Percentiles rank a stretch among this genome's conserved stretches.
phyloP scores from a whole-genome alignment of 1,140 invertebrate species.

The Triops longicaudatus region DNA sequence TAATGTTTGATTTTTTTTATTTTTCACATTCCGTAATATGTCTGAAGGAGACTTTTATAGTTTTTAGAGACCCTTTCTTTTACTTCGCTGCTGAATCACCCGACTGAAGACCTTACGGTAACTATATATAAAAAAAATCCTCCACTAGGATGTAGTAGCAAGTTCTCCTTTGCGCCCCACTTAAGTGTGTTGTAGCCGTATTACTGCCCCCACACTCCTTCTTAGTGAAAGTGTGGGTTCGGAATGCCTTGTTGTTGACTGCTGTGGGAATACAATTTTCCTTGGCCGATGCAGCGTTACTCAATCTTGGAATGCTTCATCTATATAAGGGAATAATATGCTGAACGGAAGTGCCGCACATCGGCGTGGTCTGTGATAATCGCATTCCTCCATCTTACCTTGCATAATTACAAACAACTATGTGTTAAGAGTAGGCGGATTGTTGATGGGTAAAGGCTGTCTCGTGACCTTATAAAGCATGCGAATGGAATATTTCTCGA shows the following conservation, averaged over 20 bases:
- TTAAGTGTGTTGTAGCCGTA: not conserved
- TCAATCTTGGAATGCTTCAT: not conserved
- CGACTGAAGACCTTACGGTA: not conserved
- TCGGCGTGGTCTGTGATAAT: not conserved
- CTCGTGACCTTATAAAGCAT: constrained; percentile 1
- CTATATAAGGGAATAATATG: not conserved
- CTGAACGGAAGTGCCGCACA: not conserved
- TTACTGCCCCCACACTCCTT: not conserved
- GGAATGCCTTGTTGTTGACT: not conserved
- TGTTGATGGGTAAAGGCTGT: not conserved
- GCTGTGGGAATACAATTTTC: not conserved
- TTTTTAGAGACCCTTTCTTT: too few relatives aligned
- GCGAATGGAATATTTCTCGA: not conserved
- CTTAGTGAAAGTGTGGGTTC: not conserved
- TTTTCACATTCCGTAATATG: too few relatives aligned
- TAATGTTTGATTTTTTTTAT: too few relatives aligned
- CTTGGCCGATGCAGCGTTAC: not conserved
- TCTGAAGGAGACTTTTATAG: too few relatives aligned
- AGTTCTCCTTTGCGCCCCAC: not conserved
- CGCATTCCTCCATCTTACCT: not conserved
- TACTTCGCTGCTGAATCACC: too few relatives aligned
- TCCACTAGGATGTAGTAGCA: not conserved
- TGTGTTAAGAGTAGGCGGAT: not conserved
- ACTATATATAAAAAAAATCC: not conserved
- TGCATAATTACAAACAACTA: constrained; percentile 3